These are phyloP conservation scores for Gopherus flavomarginatus DNA, from an alignment of 2,113 vertebrate genomes.

Conservation along the genomic window DNA sequence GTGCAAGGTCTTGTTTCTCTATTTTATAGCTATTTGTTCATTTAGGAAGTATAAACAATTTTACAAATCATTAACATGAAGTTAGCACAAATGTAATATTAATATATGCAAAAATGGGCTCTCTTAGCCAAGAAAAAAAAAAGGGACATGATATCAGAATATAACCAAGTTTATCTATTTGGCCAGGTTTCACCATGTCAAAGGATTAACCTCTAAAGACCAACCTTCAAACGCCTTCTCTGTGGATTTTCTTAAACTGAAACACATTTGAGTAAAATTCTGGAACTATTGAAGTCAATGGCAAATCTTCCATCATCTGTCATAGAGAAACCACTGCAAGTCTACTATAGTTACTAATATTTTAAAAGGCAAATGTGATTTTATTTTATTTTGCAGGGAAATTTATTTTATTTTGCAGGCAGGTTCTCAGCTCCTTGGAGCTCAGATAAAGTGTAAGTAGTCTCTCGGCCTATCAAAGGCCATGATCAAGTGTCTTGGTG, in stretches of 20 bases:
- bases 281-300: not conserved
- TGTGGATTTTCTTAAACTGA: not conserved
- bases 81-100: not conserved
- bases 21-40: not conserved
- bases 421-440: too few species aligned
- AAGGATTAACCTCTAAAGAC: not conserved
- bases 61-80: not conserved
- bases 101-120: not conserved
- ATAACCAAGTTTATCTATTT: not conserved
- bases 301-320: not conserved
- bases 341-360: not conserved
- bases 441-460: too few species aligned
- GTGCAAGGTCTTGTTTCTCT: not conserved
- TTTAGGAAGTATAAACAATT: not conserved
- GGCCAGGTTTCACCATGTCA: not conserved
- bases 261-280: not conserved
- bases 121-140: too few species aligned
- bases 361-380: not conserved
- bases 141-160: not conserved
- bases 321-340: fast-evolving
- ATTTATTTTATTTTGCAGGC: too few species aligned
- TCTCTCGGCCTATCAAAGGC: too few species aligned
- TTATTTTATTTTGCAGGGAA: not conserved
- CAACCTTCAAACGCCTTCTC: not conserved
- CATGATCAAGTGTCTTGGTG: too few species aligned